A percentile compares a stretch with the other conserved stretches of the same genome.
Evolutionary conservation across 2,797 vertebrate species (phyloP).

Genomic region (Molossus alvarezi): DNA sequence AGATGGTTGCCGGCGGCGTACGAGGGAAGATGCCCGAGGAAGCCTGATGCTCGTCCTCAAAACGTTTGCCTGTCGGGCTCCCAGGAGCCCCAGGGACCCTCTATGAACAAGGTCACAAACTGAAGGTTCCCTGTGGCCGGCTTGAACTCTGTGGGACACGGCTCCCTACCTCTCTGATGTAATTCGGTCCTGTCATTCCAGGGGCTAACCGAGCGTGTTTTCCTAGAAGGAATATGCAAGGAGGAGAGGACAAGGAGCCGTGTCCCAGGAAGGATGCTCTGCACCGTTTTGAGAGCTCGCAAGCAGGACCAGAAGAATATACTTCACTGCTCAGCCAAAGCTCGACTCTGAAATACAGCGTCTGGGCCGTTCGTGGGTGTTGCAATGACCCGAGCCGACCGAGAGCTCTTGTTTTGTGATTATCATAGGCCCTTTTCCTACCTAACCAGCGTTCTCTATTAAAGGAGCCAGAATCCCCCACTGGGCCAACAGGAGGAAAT

Average conservation of each 20-base stretch:
- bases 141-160: fast-evolving
- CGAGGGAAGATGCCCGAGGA: too few species aligned
- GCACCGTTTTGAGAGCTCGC: not conserved
- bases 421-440: too few species aligned
- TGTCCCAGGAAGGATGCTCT: fast-evolving
- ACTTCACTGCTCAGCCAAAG: too few species aligned
- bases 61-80: not conserved
- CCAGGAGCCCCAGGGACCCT: not conserved
- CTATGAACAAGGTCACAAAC: fast-evolving
- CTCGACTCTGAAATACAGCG: too few species aligned
- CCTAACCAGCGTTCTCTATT: too few species aligned
- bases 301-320: fast-evolving
- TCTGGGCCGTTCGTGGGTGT: too few species aligned
- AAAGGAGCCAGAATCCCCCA: not conserved
- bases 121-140: too few species aligned
- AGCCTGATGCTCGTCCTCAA: not conserved
- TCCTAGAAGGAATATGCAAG: fast-evolving
- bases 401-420: too few species aligned
- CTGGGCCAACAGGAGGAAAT: too few species aligned
- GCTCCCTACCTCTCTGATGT: fast-evolving
- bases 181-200: fast-evolving
- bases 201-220: too few species aligned
- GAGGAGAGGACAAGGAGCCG: too few species aligned
- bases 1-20: not conserved
- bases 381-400: too few species aligned